These are phyloP conservation scores for Chloroclysta siterata DNA, from an alignment of 2,888 invertebrate genomes.

Conservation along the genomic window DNA sequence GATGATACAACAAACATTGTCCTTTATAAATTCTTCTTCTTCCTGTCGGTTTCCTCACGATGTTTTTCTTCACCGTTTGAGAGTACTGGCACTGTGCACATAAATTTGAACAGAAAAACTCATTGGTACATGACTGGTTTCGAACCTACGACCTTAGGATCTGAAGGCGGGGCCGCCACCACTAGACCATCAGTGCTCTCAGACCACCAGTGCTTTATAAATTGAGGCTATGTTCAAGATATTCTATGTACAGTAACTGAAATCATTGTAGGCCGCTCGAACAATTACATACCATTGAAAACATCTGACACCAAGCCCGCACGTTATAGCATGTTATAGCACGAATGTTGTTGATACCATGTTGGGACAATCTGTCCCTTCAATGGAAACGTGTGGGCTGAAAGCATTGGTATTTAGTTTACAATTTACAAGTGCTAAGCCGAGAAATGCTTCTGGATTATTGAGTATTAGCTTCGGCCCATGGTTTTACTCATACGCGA, in stretches of 20 bases:
- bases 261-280: conserved; percentile 8
- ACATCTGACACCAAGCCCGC: conserved; percentile 22
- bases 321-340: conserved; percentile 8
- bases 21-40: too few relatives aligned
- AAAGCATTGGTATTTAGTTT: conserved; percentile 25
- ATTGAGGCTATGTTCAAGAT: neutral
- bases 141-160: too few relatives aligned
- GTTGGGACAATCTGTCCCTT: conserved; percentile 28
- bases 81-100: too few relatives aligned
- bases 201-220: too few relatives aligned
- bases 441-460: conserved; percentile 1
- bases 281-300: conserved; percentile 31
- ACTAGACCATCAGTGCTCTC: too few relatives aligned
- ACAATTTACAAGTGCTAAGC: conserved; percentile 20
- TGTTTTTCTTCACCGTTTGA: too few relatives aligned
- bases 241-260: conserved; percentile 5
- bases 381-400: conserved; percentile 30
- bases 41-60: too few relatives aligned
- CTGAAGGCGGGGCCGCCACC: too few relatives aligned
- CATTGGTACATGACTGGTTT: too few relatives aligned
- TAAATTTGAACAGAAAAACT: too few relatives aligned
- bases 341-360: conserved; percentile 28
- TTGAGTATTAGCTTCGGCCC: neutral
- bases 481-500: neutral
- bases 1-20: too few relatives aligned